Evolutionary conservation across 2,797 vertebrate species (phyloP), one percentile per base, ranked within the genome.

Genomic region (Onychomys leucogaster): DNA sequence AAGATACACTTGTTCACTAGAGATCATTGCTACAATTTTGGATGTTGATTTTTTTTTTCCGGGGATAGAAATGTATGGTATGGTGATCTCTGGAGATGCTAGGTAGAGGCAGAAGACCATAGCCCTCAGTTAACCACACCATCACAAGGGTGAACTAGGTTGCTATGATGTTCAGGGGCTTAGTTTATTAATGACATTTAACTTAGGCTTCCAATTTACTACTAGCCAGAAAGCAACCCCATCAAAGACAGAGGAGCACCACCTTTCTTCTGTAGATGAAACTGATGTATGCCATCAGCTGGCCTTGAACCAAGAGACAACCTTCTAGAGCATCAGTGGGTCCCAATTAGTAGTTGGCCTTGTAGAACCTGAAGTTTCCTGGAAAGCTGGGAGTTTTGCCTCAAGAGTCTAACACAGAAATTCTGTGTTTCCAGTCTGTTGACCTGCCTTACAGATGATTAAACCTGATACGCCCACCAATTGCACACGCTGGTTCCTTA

Each of bases 241-340:
- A 57, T 32, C 43, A 37, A 89, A 55, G 55, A 69, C 4, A 32
- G 27, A 76, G 21, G 14, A 90, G 41, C 11, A 32, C 4, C 32
- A 17, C 16, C 32, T 21, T 1, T 13, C 84, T 57, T 95, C 67
- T 71, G 2, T 0, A 27, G 29, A 73, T 71, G 59, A 88, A 19
- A 65, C 14, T 76, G 76, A 57, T 27, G 67, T 12, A 55, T 77
- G 84, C 14, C 59, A 46, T 76, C 43, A 52, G 57, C 5, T 81
- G 75, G 67, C 61, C 71, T 91, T 93, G 82, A 87, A 63, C 21
- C 55, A 93, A 92, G 8, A 89, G 41, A 75, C 32, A 34, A 76
- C 57, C 5, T 3, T 65, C 5, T 8, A 63, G 41, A 80, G 63
- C 2, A 34, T 8, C 5, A 55, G 65, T 63, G 52, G 71, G n/a